Evolutionary conservation across 2,113 vertebrate genomes (phyloP), one percentile per base, ranked within the genome.

Genomic region (Theristicus caerulescens): DNA sequence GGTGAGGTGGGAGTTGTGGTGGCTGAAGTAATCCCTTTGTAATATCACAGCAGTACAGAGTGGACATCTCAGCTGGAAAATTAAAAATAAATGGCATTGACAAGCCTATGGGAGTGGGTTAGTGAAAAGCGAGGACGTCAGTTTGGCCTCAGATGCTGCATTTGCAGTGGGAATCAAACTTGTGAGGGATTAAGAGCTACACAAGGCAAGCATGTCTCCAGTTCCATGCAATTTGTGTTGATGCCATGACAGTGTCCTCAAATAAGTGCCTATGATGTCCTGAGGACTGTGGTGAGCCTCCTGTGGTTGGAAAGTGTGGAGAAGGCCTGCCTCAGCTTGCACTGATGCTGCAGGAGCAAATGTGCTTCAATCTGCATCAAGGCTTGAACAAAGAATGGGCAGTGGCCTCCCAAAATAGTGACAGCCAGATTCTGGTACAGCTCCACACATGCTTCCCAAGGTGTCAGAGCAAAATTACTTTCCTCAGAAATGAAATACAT

Each of bases 151-250:
- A 5, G 36, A 7, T 54, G 18, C 26, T 67, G 25, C 38, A 44
- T 80, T 77, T 80, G 16, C 47, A 36, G 38, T 19, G 55, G 13
- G 8, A 90, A 86, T 51, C 16, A 86, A 77, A 55, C 2, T 36
- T 66, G 6, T 46, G 32, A 79, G 11, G 19, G 17, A 20, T 61
- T 72, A 77, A 83, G 55, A 42, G 11, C 9, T 70, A 19, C 14
- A 42, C 0, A 3, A 82, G 13, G 7, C 32, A 71, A 52, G 38
- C 4, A 25, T 1, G 1, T 46, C 11, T 87, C 18, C 46, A 46
- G 8, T 66, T 90, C 36, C 14, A 51, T 6, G 12, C 0, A 3
- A 22, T 62, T 52, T 83, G 38, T 62, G 34, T 14, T 91, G 17
- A 66, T 27, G 7, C 22, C 8, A 72, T 71, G 9, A 47, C 6